A percentile compares a stretch with the other conserved stretches of the same genome.
phyloP scores from a whole-genome alignment of 1,140 invertebrate species.

The Drosophila elegans region DNA sequence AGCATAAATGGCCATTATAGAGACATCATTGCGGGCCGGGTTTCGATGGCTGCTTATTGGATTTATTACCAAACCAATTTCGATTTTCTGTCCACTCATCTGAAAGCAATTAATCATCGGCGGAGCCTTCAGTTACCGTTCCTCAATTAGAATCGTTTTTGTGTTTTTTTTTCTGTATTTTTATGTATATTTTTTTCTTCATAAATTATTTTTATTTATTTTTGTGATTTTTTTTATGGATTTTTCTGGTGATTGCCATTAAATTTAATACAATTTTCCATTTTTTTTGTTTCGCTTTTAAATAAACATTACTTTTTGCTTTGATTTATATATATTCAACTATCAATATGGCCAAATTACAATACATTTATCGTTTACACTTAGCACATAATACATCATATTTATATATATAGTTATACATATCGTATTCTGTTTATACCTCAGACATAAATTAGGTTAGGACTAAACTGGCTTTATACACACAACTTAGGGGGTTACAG shows the following conservation, averaged over 20 bases:
- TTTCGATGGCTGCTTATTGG: slow-evolving; percentile 33
- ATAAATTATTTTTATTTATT: slow-evolving; percentile 84
- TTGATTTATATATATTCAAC: slow-evolving; percentile 79
- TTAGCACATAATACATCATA: slow-evolving; percentile 67
- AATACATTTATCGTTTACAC: slow-evolving; percentile 80
- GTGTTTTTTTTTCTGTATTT: slow-evolving; percentile 59
- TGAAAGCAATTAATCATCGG: slow-evolving; percentile 68
- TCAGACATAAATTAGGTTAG: slow-evolving; percentile 76
- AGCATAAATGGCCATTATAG: slow-evolving; percentile 79
- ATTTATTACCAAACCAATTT: slow-evolving; percentile 60
- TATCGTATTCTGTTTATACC: slow-evolving; percentile 58
- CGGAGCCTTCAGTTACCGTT: slow-evolving; percentile 71
- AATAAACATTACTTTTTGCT: slow-evolving; percentile 66
- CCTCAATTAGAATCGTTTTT: slow-evolving; percentile 64
- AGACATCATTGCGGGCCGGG: slow-evolving; percentile 53
- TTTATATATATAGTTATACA: slow-evolving; percentile 44
- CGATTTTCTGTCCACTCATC: slow-evolving; percentile 73
- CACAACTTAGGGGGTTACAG: slow-evolving; percentile 64
- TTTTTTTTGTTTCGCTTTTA: slow-evolving; percentile 52
- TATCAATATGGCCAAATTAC: slow-evolving; percentile 85
- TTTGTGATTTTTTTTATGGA: slow-evolving; percentile 70
- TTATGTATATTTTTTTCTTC: slow-evolving; percentile 73
- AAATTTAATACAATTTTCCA: slow-evolving; percentile 74
- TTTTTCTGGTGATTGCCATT: slow-evolving; percentile 83
- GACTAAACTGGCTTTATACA: slow-evolving; percentile 72